These are phyloP conservation scores for Bucorvus abyssinicus DNA, from an alignment of 2,797 vertebrate species.

Conservation along the genomic window DNA sequence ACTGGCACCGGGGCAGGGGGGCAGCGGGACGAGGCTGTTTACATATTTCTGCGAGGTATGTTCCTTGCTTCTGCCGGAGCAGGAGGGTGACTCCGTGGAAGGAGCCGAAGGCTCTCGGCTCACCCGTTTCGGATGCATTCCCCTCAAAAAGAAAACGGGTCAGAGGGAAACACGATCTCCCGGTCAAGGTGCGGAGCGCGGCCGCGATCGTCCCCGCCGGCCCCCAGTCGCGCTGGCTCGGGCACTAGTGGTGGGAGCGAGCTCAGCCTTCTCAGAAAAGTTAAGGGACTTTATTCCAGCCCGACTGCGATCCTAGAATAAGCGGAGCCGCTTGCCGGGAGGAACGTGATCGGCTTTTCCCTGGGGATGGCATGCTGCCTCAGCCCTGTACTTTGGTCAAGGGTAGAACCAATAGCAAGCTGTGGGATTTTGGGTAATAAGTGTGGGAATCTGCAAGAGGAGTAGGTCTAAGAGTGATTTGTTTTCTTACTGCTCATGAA, in stretches of 20 bases:
- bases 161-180: not conserved
- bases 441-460: conserved; percentile 78
- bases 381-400: conserved; percentile 61
- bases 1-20: not conserved
- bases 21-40: not conserved
- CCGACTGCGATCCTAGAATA: conserved; percentile 54
- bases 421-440: conserved; percentile 78
- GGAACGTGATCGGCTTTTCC: conserved; percentile 68
- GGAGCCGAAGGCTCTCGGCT: not conserved
- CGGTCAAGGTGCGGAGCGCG: not conserved
- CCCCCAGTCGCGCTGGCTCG: not conserved
- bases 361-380: conserved; percentile 65
- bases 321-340: conserved; percentile 56
- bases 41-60: not conserved
- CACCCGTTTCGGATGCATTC: not conserved
- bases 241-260: not conserved
- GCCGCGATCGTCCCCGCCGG: not conserved
- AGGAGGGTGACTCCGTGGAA: not conserved
- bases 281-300: conserved; percentile 57
- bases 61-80: not conserved
- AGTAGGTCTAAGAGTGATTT: conserved; percentile 67
- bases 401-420: conserved; percentile 68
- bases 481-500: conserved; percentile 73
- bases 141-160: not conserved
- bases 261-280: conserved; percentile 33